These are phyloP conservation scores for Volucella zonaria DNA, from an alignment of 2,888 invertebrate genomes.

Conservation along the genomic window DNA sequence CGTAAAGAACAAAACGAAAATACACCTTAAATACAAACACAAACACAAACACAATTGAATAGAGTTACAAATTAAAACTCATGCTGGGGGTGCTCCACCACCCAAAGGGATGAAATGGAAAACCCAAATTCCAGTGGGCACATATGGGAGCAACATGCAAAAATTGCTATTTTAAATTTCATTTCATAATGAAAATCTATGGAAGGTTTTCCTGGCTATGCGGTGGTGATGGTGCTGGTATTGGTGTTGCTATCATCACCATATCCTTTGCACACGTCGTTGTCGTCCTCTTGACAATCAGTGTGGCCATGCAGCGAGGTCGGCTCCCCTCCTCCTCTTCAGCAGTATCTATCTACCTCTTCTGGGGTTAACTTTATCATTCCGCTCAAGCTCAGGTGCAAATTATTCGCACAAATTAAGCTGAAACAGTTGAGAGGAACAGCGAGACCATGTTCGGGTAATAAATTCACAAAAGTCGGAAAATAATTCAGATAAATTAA, in stretches of 20 bases:
- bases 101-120: conserved; percentile 61
- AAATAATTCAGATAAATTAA: conserved; percentile 74
- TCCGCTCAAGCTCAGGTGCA: conserved; percentile 72
- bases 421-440: conserved; percentile 65
- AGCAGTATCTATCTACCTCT: conserved; percentile 18
- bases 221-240: not conserved
- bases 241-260: not conserved
- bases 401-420: conserved; percentile 73
- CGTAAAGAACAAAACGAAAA: conserved; percentile 27
- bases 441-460: conserved; percentile 61
- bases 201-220: conserved; percentile 41
- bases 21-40: conserved; percentile 16
- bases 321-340: not conserved
- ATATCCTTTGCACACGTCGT: conserved; percentile 20
- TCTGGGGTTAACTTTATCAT: conserved; percentile 71
- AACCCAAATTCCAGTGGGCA: conserved; percentile 50
- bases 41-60: conserved; percentile 50
- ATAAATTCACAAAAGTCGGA: conserved; percentile 72
- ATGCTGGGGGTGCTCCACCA: conserved; percentile 33
- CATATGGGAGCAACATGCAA: conserved; percentile 34
- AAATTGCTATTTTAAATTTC: conserved; percentile 73
- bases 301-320: conserved; percentile 18
- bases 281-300: not conserved
- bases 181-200: conserved; percentile 73
- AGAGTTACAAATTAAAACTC: conserved; percentile 57